Evolutionary conservation across 1,140 invertebrate species (phyloP), one percentile per base, ranked within the genome.

Genomic region (Diuraphis noxia): DNA sequence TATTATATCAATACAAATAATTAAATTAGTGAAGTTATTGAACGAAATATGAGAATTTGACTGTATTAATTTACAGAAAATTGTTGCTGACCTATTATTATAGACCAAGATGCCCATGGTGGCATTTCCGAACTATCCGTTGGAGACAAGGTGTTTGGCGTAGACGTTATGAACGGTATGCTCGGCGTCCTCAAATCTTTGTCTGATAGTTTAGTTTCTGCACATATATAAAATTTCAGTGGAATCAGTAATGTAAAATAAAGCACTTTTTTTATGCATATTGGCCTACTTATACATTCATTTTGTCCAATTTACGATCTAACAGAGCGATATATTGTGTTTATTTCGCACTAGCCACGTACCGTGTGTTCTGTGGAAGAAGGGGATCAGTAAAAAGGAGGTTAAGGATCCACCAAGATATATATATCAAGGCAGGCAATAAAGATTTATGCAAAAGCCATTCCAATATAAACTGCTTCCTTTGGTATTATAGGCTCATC

Each of bases 111-210:
- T 0, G 89, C 89, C 89, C 89, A 91, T 49, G 89, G 89, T 1
- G 89, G 89, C 89, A 91, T 82, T 91, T 91, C 89, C 6, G 89
- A 91, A 38, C 72, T 91, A 30, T 91, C 72, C 43, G 89, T 79
- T 23, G 89, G 89, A 49, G 77, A 82, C 34, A 91, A 23, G 2
- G 63, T 91, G 72, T 91, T 91, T 7, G 72, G 77, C 43, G 89
- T 91, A 6, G 89, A 81, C 88, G 88, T 79, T 19, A 43, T 46
- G 34, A 81, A 91, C 36, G 89, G 89, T 36, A 46, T 8, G 23
- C 43, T 43, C 1, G 56, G 38, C 89, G 77, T 82, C 43, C 89
- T 91, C 8, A 49, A 49, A 40, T 91, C 77, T 25, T 90, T 81
- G 13, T 82, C 77, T 10, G 34, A 82, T 6, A 81, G 38, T 81